Conservation (phyloP, 2,113 vertebrate species). For the Odontesthes bonariensis region DNA sequence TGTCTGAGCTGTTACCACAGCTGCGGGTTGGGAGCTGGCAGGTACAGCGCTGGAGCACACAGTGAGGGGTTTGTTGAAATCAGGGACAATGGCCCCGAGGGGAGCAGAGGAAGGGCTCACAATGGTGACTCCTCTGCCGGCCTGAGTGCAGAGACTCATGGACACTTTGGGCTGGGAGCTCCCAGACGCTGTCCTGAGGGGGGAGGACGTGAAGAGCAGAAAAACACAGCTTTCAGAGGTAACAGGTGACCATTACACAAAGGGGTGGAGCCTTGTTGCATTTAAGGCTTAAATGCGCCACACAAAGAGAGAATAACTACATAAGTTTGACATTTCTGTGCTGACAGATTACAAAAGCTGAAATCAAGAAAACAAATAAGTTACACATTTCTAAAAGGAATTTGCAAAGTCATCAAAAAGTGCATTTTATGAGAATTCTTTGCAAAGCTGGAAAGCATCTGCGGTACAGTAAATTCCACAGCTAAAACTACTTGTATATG, state of each 20-base stretch:
- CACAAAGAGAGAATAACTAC: neutral
- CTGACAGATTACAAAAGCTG: slow-evolving; percentile 5
- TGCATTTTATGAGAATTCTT: slow-evolving; percentile 14
- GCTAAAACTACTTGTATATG: neutral
- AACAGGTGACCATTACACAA: neutral
- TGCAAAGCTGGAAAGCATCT: slow-evolving; percentile 5
- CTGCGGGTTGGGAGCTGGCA: slow-evolving; percentile 81
- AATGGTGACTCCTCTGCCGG: slow-evolving; percentile 86
- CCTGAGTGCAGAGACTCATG: slow-evolving; percentile 86
- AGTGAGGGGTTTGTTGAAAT: slow-evolving; percentile 80
- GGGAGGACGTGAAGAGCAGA: neutral
- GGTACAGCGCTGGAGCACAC: slow-evolving; percentile 68
- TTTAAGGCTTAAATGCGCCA: neutral
- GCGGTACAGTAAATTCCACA: neutral
- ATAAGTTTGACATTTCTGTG: neutral
- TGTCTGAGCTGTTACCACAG: slow-evolving; percentile 87
- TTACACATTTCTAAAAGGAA: neutral
- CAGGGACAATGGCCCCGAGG: slow-evolving; percentile 85
- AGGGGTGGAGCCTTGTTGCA: neutral
- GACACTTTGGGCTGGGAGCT: slow-evolving; percentile 90
- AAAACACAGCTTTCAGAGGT: neutral
- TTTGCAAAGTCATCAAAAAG: neutral
- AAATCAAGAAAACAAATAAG: slow-evolving; percentile 12
- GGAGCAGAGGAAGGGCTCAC: slow-evolving; percentile 87
- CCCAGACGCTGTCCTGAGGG: slow-evolving; percentile 86